Evolutionary conservation across 2,113 vertebrate species (phyloP).

Genomic region (Erpornis zantholeuca): DNA sequence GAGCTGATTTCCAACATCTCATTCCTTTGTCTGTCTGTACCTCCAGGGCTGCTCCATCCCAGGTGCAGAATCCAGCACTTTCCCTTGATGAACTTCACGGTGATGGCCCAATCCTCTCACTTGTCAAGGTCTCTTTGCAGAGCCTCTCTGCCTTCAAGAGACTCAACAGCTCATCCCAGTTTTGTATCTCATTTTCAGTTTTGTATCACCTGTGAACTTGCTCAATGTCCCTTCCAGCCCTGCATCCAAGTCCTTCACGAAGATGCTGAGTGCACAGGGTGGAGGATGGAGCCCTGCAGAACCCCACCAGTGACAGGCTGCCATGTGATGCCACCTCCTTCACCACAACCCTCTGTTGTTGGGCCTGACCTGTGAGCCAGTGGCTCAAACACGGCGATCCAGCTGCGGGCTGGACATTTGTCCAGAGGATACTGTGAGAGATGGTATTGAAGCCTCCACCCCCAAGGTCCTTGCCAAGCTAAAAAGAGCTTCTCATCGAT

Average conservation of each 20-base stretch:
- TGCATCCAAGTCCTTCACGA: rapidly evolving
- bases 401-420: not conserved
- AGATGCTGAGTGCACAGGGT: rapidly evolving
- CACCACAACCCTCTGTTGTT: rapidly evolving
- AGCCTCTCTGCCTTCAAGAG: no score
- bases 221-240: not conserved
- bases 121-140: not conserved
- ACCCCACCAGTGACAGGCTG: not conserved
- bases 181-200: no score
- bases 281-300: not conserved
- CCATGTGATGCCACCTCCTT: not conserved
- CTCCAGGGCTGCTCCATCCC: not conserved
- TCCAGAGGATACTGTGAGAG: not conserved
- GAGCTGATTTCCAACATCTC: not conserved
- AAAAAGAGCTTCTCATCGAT: not conserved
- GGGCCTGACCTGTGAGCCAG: not conserved
- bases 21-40: not conserved
- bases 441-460: not conserved
- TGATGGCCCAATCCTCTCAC: not conserved
- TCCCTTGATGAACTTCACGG: not conserved
- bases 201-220: rapidly evolving
- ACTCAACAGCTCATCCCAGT: not conserved
- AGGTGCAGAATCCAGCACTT: not conserved
- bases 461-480: not conserved
- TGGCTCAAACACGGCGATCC: rapidly evolving